Conservation (phyloP, 2,113 vertebrate genomes). For the Chionomys nivalis region DNA sequence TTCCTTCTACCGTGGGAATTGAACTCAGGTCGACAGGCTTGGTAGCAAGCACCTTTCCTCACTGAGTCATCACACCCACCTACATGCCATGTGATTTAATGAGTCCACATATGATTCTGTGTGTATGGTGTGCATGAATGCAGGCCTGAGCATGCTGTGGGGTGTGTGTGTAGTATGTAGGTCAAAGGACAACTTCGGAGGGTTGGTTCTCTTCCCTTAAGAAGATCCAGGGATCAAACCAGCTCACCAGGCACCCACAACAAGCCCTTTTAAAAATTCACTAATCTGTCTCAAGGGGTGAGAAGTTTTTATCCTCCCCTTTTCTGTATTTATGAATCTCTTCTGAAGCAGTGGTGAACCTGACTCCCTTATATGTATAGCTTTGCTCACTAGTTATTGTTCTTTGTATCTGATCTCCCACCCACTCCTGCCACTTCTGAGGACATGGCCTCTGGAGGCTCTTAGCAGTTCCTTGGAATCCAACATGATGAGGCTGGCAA, state of each 20-base stretch:
- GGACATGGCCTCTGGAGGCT: not conserved
- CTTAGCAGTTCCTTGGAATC: constrained; percentile 1
- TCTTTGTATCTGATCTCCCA: too few relatives aligned
- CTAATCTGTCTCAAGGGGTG: not conserved
- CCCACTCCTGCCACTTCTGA: not conserved
- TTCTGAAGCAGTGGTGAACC: not conserved
- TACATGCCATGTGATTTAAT: not conserved
- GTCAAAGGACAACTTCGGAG: not conserved
- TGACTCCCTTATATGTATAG: not conserved
- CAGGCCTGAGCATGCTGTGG: not conserved
- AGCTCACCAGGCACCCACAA: too few relatives aligned
- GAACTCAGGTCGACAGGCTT: not conserved
- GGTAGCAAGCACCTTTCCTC: not conserved
- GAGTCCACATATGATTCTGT: not conserved
- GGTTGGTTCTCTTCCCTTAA: not conserved
- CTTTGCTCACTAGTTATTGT: too few relatives aligned
- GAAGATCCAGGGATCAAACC: not conserved
- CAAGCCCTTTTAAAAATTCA: not conserved
- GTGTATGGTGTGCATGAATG: not conserved
- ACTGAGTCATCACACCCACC: too few relatives aligned
- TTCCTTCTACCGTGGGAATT: not conserved
- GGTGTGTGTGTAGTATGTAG: not conserved
- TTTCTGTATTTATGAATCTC: constrained; percentile 41
- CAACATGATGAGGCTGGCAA: not conserved
- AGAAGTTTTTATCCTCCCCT: not conserved